Conservation (phyloP, 2,113 vertebrate genomes). For the Ciconia boyciana region DNA sequence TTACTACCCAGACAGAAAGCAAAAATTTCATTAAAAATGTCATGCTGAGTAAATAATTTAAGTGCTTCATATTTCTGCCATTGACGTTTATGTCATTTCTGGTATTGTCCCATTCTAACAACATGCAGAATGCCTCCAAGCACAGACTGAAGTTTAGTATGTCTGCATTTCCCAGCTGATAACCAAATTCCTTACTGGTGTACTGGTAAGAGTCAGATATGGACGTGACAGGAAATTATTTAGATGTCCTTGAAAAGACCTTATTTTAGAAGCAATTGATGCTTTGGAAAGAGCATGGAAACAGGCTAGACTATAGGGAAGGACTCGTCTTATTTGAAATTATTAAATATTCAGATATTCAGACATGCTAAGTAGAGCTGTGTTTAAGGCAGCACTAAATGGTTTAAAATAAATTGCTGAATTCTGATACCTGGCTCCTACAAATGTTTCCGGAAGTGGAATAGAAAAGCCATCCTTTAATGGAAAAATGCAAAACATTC, state of each 20-base stretch:
- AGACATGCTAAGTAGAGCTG: neutral
- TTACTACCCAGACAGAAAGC: neutral
- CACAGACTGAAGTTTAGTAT: neutral
- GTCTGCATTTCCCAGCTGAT: slow-evolving; percentile 57
- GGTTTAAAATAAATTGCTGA: neutral
- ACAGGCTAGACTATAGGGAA: neutral
- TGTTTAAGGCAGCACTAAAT: neutral
- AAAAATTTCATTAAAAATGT: neutral
- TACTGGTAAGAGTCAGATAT: slow-evolving; percentile 57
- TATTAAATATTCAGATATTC: neutral
- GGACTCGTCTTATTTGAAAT: neutral
- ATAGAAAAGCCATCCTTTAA: neutral
- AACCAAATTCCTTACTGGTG: slow-evolving; percentile 57
- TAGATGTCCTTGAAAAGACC: slow-evolving; percentile 44
- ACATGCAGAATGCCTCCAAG: neutral
- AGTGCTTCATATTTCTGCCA: neutral
- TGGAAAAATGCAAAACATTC: neutral
- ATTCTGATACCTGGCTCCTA: neutral
- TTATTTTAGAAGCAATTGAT: slow-evolving; percentile 56
- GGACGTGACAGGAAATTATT: slow-evolving; percentile 59
- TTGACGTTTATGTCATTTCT: neutral
- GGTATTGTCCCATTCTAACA: neutral
- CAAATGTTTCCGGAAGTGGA: neutral
- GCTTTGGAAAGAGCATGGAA: neutral
- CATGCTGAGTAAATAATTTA: neutral